Evolutionary conservation across 2,888 invertebrate species (phyloP), one percentile per base, ranked within the genome.

Genomic region (Lithophane semibrunnea): DNA sequence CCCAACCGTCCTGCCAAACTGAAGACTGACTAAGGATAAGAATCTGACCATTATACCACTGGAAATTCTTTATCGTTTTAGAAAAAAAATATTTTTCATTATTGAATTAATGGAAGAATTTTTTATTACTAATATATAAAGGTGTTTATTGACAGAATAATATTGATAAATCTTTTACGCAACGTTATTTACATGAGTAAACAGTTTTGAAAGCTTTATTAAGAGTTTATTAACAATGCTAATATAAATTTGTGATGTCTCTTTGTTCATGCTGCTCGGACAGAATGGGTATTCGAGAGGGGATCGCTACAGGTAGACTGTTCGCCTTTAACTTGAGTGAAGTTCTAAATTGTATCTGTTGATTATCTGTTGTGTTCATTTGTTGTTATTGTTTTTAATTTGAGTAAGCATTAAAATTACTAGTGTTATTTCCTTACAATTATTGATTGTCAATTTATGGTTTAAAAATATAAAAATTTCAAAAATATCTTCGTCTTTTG

Each of bases 261-360:
- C 88, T 92, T 91, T 93, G 92, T 95, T 94, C 93, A 93, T 90
- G 96, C 96, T 92, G 95, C 96, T 93, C 89, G 94, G 92, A 95
- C 93, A 96, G 96, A 94, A 95, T 91, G 96, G 94, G 91, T 95
- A 94, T 90, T 93, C 94, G 93, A 94, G 95, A 94, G 96, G 92
- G 94, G 94, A 94, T 91, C 94, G 94, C 91, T 94, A 94, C 95
- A 96, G 96, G 95, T 96, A 96, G 95, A 88, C 86, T 87, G 85
- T 88, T 88, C 88, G 87, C 81, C 87, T 88, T 88, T 83, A 82
- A 79, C 81, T 88, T 87, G 86, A 83, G 75, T 86, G 84, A 88
- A 88, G 88, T 90, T 87, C 85, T 82, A 91, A 90, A 90, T 90
- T 86, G 85, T 80, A 86, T 88, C 90, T 88, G 82, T 91, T 88